Percentiles rank a stretch among this genome's conserved stretches.
Evolutionary conservation across 2,797 vertebrate species (phyloP).

Genomic region (Uromys caudimaculatus): DNA sequence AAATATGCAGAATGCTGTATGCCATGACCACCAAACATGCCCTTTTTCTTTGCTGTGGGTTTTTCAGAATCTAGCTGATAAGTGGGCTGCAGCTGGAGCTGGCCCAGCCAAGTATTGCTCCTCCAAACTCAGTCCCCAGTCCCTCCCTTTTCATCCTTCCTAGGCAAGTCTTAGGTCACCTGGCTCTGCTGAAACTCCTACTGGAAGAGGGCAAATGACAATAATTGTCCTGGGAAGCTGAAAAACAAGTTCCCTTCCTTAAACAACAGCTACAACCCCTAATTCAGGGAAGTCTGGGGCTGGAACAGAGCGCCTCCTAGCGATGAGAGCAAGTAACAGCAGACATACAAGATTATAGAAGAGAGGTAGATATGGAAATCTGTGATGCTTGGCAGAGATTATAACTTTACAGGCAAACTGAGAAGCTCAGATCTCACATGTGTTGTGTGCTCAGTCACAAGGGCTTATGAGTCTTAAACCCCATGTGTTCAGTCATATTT

Average conservation of each 20-base stretch:
- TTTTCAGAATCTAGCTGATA: not conserved
- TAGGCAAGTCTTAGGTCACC: not conserved
- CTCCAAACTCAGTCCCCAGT: not conserved
- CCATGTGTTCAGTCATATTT: not conserved
- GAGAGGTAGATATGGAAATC: not conserved
- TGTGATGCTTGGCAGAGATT: not conserved
- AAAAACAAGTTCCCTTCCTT: not conserved
- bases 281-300: not conserved
- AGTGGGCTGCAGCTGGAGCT: not conserved
- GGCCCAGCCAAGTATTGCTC: not conserved
- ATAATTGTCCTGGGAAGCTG: not conserved
- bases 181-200: not conserved
- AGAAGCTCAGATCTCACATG: not conserved
- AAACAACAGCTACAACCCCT: not conserved
- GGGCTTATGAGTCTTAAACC: not conserved
- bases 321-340: not conserved
- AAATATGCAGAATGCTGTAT: not conserved
- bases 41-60: not conserved
- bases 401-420: not conserved
- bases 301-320: not conserved
- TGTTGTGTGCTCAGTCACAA: not conserved
- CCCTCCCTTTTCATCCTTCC: not conserved
- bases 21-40: accelerated
- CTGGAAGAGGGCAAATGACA: not conserved
- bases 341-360: not conserved